Percentiles rank a stretch among this genome's conserved stretches.
phyloP scores from a whole-genome alignment of 2,113 vertebrate genomes.

The Tautogolabrus adspersus region DNA sequence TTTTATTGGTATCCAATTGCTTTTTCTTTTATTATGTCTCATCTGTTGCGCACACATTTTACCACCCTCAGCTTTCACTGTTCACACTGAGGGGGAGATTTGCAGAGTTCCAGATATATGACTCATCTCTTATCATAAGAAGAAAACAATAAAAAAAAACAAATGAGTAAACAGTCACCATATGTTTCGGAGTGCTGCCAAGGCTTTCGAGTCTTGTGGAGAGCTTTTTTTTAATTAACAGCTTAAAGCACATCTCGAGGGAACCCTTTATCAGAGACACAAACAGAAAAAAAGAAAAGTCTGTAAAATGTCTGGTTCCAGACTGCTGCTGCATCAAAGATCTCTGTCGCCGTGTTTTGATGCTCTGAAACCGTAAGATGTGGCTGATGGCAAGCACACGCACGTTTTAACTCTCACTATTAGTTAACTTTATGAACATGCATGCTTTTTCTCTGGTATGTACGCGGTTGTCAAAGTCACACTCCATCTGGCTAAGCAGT shows the following conservation, averaged over 20 bases:
- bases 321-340: slow-evolving; percentile 68
- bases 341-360: slow-evolving; percentile 32
- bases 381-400: slow-evolving; percentile 59
- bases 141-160: slow-evolving; percentile 27
- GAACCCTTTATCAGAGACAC: slow-evolving; percentile 52
- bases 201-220: slow-evolving; percentile 36
- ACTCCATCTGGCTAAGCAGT: slow-evolving; percentile 56
- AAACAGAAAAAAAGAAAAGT: slow-evolving; percentile 24
- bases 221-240: slow-evolving; percentile 30
- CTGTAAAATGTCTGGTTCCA: slow-evolving; percentile 50
- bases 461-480: slow-evolving; percentile 50
- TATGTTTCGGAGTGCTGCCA: slow-evolving; percentile 42
- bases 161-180: slow-evolving; percentile 46
- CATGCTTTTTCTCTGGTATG: slow-evolving; percentile 61
- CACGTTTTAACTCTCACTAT: slow-evolving; percentile 71
- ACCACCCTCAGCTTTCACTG: slow-evolving; percentile 19
- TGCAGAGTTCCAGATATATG: slow-evolving; percentile 12
- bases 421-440: slow-evolving; percentile 61
- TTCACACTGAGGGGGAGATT: slow-evolving; percentile 7
- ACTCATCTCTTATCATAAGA: slow-evolving; percentile 33
- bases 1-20: slow-evolving; percentile 20
- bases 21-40: slow-evolving; percentile 11
- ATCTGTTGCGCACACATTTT: slow-evolving; percentile 36
- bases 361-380: slow-evolving; percentile 68
- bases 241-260: slow-evolving; percentile 42